Base-by-base conservation (phyloP, 1,140 invertebrate genomes). In the Papilio helenus region DNA sequence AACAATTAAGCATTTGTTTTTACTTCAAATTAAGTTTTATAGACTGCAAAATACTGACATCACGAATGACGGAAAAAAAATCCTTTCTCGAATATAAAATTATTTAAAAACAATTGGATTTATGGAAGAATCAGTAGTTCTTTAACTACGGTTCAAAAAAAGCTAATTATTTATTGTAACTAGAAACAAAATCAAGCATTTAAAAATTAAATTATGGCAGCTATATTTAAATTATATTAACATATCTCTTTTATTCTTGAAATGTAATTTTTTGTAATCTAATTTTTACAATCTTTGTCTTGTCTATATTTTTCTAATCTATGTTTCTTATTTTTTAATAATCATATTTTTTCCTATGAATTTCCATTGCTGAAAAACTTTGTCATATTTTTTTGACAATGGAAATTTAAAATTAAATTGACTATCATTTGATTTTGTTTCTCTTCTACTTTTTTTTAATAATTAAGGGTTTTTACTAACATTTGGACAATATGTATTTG, bases 241-340 rank as follows among this genome's bases (percentile, higher is more conserved):
- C 26, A 29, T 68, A 61, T 68, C 14, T 29, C 26, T 29, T 68
- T 34, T 16, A 20, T 8, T 29, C 20, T 68, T 68, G 10, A 29
- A 65, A 34, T 29, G 1, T 23, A 8, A 26, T 61, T 61, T 26
- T 26, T 61, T 61, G 4, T 26, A 10, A n/a, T 20, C 0, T 58
- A 0, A 7, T 58, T 55, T 55, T 20, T 55, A 55, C 51, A 55
- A 29, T 29, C 61, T 68, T 68, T 34, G 18, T 74, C n/a, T 74
- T 49, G 23, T 74, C 72, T 74, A 46, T 51, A 49, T 74, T 49
- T 72, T 44, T 72, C 34, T 72, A 72, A 72, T 68, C 61, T 68
- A 29, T 68, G 14, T 68, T 29, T 68, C 26, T 29, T 29, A 68
- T 29, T 14, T 34, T 34, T 14, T 29, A 68, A 2, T 20, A 58